phyloP scores from a whole-genome alignment of 2,888 invertebrate species.

The Argynnis bischoffii region DNA sequence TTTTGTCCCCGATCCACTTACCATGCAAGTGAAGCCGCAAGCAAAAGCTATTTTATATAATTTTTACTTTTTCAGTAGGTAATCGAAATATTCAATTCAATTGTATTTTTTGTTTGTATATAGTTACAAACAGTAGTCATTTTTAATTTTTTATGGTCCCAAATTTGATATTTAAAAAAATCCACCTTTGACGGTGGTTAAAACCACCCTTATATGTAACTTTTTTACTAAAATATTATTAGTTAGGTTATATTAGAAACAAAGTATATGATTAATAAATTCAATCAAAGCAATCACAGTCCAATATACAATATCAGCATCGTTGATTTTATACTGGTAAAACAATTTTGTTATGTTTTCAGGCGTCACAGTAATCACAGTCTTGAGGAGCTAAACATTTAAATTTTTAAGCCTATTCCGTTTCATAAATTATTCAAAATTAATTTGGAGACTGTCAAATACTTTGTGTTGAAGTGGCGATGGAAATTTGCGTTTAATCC shows the following conservation, averaged over 20 bases:
- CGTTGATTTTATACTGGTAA: constrained; percentile 4
- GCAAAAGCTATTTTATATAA: too few species aligned
- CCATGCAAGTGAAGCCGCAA: too few species aligned
- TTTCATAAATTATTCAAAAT: constrained; percentile 24
- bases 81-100: too few species aligned
- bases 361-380: constrained; percentile 1
- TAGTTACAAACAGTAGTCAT: too few species aligned
- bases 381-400: constrained; percentile 10
- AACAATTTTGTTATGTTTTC: constrained; percentile 16
- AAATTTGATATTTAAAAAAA: too few species aligned
- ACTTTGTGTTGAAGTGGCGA: neutral
- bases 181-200: too few species aligned
- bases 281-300: neutral
- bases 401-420: constrained; percentile 27
- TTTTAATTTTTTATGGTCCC: too few species aligned
- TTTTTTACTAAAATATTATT: too few species aligned
- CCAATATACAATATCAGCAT: neutral
- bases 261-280: neutral
- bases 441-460: constrained; percentile 22
- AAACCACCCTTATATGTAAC: too few species aligned
- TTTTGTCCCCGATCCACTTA: too few species aligned
- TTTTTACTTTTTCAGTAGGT: too few species aligned
- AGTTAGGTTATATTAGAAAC: neutral
- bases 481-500: constrained; percentile 4
- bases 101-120: too few species aligned